These are phyloP conservation scores for Corvus cornix DNA, from an alignment of 2,113 vertebrate genomes.

Conservation along the genomic window DNA sequence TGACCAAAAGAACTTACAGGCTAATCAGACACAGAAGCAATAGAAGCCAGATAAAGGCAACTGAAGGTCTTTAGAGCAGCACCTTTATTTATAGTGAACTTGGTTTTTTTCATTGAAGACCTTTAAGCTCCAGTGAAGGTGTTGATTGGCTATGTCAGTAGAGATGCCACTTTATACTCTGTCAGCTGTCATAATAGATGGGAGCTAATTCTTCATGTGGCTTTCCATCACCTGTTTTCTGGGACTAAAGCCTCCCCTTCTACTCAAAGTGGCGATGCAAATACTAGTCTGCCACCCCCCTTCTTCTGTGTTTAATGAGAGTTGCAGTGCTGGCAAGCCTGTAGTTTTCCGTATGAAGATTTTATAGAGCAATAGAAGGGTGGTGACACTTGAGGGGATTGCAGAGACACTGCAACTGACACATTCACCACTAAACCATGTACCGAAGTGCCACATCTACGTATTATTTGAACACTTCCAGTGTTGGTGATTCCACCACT, in stretches of 20 bases:
- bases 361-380: not conserved
- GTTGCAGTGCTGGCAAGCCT: not conserved
- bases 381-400: not conserved
- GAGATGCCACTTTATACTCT: not conserved
- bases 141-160: not conserved
- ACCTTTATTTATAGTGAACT: not conserved
- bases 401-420: not conserved
- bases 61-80: not conserved
- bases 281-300: not conserved
- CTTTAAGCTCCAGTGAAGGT: not conserved
- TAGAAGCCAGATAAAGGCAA: not conserved
- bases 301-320: not conserved
- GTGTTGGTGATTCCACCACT: not conserved
- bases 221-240: not conserved
- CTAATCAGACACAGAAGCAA: not conserved
- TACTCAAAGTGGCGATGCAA: not conserved
- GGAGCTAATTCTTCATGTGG: not conserved
- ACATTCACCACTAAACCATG: not conserved
- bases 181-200: not conserved
- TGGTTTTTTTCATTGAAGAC: not conserved
- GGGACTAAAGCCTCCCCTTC: not conserved
- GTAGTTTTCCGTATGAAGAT: not conserved
- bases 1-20: not conserved
- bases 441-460: not conserved
- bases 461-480: not conserved